Percentiles rank a stretch among this genome's conserved stretches.
phyloP scores from a whole-genome alignment of 2,113 vertebrate species.

The Megalops atlanticus region DNA sequence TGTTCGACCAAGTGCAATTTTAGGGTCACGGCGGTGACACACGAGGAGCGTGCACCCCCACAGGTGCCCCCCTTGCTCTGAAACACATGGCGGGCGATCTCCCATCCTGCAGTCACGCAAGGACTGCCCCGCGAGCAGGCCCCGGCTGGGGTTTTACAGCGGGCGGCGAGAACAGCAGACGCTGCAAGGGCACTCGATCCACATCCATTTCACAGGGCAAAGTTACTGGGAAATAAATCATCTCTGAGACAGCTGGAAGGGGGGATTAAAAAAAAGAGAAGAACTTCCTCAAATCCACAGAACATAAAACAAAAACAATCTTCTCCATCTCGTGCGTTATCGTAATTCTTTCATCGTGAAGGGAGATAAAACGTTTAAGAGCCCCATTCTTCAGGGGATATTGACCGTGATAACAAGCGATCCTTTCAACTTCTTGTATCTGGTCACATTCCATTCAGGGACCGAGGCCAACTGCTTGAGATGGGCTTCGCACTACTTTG shows the following conservation, averaged over 20 bases:
- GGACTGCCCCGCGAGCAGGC: conserved; percentile 61
- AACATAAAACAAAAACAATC: conserved; percentile 22
- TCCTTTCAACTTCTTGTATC: not conserved
- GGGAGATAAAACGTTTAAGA: conserved; percentile 11
- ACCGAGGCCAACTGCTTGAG: not conserved
- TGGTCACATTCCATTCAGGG: not conserved
- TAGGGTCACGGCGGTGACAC: conserved; percentile 49
- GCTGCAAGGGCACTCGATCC: conserved; percentile 57
- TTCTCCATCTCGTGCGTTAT: conserved; percentile 6
- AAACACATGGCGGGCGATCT: conserved; percentile 20
- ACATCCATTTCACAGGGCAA: conserved; percentile 67
- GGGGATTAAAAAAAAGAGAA: conserved; percentile 9
- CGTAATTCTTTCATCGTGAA: conserved; percentile 24
- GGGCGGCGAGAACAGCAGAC: conserved; percentile 64
- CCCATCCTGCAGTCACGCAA: conserved; percentile 72
- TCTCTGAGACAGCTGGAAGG: conserved; percentile 48
- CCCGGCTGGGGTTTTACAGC: conserved; percentile 65
- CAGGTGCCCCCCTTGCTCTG: conserved; percentile 56
- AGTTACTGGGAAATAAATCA: conserved; percentile 71
- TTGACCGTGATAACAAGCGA: not conserved
- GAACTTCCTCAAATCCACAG: conserved; percentile 10
- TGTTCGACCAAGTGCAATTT: conserved; percentile 46
- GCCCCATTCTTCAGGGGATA: not conserved
- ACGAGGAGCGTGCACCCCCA: conserved; percentile 39
- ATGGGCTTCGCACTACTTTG: not conserved